phyloP scores from a whole-genome alignment of 2,888 invertebrate genomes.

The Calephelis perditalis region DNA sequence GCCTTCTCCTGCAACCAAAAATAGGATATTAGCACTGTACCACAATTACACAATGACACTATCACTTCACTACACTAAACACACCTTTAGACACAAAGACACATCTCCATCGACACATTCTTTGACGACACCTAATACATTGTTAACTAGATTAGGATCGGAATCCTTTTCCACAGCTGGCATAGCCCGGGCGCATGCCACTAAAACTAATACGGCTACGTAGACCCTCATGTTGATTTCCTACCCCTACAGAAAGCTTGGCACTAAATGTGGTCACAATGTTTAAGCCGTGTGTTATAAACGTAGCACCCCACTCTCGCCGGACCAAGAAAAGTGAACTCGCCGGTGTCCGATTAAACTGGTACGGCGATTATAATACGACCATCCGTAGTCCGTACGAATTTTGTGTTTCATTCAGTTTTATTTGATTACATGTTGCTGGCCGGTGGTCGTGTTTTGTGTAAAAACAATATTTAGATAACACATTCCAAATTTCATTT shows the following conservation, averaged over 20 bases:
- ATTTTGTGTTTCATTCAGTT: slow-evolving; percentile 45
- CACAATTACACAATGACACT: slow-evolving; percentile 20
- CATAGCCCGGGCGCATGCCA: slow-evolving; percentile 68
- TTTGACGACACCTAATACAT: slow-evolving; percentile 81
- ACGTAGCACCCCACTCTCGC: slow-evolving; percentile 66
- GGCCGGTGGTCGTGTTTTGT: slow-evolving; percentile 7
- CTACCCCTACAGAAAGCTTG: slow-evolving; percentile 63
- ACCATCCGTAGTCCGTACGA: slow-evolving; percentile 46
- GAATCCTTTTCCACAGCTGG: slow-evolving; percentile 74
- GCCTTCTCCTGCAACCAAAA: slow-evolving; percentile 83
- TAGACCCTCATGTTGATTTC: slow-evolving; percentile 64
- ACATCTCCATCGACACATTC: slow-evolving; percentile 84
- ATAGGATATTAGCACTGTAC: slow-evolving; percentile 38
- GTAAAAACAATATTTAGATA: background rate
- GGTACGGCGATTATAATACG: slow-evolving; percentile 60
- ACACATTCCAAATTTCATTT: background rate
- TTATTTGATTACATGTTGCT: slow-evolving; percentile 14
- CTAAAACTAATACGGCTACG: slow-evolving; percentile 70
- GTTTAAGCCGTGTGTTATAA: slow-evolving; percentile 68
- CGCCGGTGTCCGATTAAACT: slow-evolving; percentile 64
- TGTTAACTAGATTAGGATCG: slow-evolving; percentile 54
- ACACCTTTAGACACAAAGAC: slow-evolving; percentile 85
- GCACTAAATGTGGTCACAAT: slow-evolving; percentile 62
- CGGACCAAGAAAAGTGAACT: slow-evolving; percentile 63
- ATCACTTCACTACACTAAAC: slow-evolving; percentile 34